Evolutionary conservation across 2,888 invertebrate species (phyloP).

Genomic region (Trichacis sp.): DNA sequence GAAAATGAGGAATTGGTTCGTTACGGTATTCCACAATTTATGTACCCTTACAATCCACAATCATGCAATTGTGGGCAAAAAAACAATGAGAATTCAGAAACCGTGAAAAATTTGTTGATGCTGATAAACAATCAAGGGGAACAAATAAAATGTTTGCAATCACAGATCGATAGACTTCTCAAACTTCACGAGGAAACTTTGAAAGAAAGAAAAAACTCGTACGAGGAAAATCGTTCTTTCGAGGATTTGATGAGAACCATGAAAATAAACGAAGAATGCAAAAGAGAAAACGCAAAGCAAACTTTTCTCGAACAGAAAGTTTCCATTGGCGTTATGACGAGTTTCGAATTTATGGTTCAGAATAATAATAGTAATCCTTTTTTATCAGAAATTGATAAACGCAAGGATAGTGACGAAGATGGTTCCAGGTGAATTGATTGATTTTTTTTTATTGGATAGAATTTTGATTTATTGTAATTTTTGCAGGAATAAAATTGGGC

Average conservation of each 20-base stretch:
- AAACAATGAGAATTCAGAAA: conserved; percentile 49
- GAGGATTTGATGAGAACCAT: background rate
- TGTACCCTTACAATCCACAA: conserved; percentile 22
- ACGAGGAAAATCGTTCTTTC: background rate
- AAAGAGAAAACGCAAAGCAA: conserved; percentile 51
- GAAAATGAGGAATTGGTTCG: conserved; percentile 2
- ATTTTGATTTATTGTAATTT: background rate
- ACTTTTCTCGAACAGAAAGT: conserved; percentile 71
- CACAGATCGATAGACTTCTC: conserved; percentile 74
- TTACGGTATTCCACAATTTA: background rate
- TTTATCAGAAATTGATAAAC: conserved; percentile 19
- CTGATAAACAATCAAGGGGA: conserved; percentile 78
- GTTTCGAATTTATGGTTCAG: conserved; percentile 74
- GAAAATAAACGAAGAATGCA: background rate
- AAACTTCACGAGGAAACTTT: conserved; percentile 57
- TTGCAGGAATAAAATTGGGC: background rate
- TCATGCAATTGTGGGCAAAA: conserved; percentile 16
- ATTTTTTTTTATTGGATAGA: background rate
- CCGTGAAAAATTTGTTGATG: conserved; percentile 71
- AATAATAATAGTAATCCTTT: conserved; percentile 62
- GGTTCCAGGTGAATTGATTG: conserved; percentile 23
- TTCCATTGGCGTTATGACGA: conserved; percentile 80
- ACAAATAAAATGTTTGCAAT: conserved; percentile 75
- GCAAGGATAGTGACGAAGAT: conserved; percentile 22
- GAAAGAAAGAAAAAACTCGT: conserved; percentile 43